Conservation (phyloP, 2,797 vertebrate species). For the Knipowitschia caucasica region DNA sequence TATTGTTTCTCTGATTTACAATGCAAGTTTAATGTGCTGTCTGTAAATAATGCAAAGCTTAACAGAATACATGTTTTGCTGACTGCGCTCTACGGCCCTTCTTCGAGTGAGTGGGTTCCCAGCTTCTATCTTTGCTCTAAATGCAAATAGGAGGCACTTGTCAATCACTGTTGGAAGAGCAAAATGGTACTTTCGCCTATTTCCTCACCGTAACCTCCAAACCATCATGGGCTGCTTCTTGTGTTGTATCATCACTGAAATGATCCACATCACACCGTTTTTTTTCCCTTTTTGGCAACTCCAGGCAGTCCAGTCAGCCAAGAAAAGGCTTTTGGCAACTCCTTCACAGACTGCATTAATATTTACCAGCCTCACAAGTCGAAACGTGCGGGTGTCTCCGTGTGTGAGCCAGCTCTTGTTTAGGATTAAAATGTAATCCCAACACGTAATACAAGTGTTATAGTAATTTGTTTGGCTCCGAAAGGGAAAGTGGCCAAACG, state of each 20-base stretch:
- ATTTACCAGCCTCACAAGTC: conserved; percentile 67
- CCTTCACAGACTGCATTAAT: conserved; percentile 64
- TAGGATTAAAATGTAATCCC: conserved; percentile 63
- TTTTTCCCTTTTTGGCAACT: conserved; percentile 54
- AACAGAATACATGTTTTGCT: conserved; percentile 23
- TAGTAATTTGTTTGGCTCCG: conserved; percentile 28
- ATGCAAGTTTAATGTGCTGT: conserved; percentile 37
- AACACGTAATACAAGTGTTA: conserved; percentile 44
- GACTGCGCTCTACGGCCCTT: not conserved
- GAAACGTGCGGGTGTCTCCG: conserved; percentile 32
- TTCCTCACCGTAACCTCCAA: conserved; percentile 23
- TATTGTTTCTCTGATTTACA: conserved; percentile 41
- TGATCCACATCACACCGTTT: conserved; percentile 39
- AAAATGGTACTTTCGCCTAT: conserved; percentile 38
- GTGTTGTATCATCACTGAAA: conserved; percentile 49
- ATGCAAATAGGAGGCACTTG: conserved; percentile 8
- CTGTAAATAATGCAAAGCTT: conserved; percentile 52
- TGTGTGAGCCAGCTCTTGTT: conserved; percentile 47
- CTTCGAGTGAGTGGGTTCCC: conserved; percentile 10
- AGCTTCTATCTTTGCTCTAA: conserved; percentile 21
- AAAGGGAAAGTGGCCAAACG: conserved; percentile 8
- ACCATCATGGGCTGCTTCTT: conserved; percentile 40
- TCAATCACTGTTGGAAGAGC: conserved; percentile 24
- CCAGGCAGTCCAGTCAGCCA: conserved; percentile 53
- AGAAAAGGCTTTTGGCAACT: conserved; percentile 57